Evolutionary conservation across 2,797 vertebrate species (phyloP), one percentile per base, ranked within the genome.

Genomic region (Notolepis coatsorum): DNA sequence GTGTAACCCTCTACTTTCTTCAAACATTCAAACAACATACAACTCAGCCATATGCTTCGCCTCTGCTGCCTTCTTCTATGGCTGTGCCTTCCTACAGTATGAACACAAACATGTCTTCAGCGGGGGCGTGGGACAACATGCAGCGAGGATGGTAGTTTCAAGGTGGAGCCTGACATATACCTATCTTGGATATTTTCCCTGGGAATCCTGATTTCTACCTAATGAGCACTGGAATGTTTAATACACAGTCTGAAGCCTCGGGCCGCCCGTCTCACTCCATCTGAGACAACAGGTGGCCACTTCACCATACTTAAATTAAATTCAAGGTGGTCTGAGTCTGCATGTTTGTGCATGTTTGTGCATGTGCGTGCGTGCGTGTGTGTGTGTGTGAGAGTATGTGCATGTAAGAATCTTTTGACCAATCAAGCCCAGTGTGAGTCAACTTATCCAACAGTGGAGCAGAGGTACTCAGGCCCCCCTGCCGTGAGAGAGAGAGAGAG

Each of bases 191-290:
- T 45, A 24, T 1, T 75, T 58, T 59, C 67, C 6, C 3, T 68
- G 71, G 47, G 65, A 75, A 61, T 73, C 70, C 59, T 59, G 61
- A 73, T 77, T 54, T 70, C 0, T 10, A 66, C 63, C 64, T 83
- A 83, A 83, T 82, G 68, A 80, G 64, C 54, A 7, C 31, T 66
- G 75, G 73, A 81, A 82, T 66, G 74, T 84, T 75, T 81, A 62
- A 77, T 79, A 66, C 38, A 21, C 4, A 28, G 59, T 64, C 27
- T 45, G 13, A 10, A 13, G 68, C 84, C 73, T 47, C 9, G 1
- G 76, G 81, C 57, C 6, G 5, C 43, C 35, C 1, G 25, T 78
- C 48, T 54, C 56, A 61, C 30, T 70, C 62, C 58, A 54, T 39
- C 55, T 25, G 49, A 43, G 55, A 62, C 25, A 13, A 37, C 31